Conservation (phyloP, 1,140 invertebrate species). For the Drosophila hydei region DNA sequence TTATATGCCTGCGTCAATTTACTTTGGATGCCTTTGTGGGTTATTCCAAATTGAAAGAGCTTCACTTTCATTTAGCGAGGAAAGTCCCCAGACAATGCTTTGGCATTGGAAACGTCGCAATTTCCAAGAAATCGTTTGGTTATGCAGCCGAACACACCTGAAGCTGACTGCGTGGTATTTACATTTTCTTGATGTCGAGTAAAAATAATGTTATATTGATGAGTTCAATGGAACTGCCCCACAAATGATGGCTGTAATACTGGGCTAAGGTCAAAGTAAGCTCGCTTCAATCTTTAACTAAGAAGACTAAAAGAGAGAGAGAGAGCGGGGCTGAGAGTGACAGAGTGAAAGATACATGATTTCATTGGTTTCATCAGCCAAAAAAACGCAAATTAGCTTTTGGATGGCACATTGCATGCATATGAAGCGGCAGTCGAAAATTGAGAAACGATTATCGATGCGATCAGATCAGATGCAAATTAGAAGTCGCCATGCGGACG, state of each 20-base stretch:
- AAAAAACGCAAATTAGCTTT: constrained; percentile 47
- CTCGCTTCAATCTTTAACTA: constrained; percentile 3
- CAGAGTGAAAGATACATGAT: constrained; percentile 28
- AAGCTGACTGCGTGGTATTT: constrained; percentile 12
- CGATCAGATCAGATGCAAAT: constrained; percentile 44
- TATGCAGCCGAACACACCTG: constrained; percentile 29
- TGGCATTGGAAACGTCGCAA: constrained; percentile 2
- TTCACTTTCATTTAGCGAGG: not conserved
- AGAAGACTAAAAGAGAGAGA: constrained; percentile 19
- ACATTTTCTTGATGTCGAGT: constrained; percentile 7
- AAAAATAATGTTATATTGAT: constrained; percentile 48
- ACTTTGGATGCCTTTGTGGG: not conserved
- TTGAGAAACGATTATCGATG: constrained; percentile 55
- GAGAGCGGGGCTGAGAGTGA: not conserved
- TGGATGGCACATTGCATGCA: constrained; percentile 52
- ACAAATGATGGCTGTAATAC: constrained; percentile 19
- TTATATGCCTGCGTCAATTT: not conserved
- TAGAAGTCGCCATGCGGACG: constrained; percentile 7
- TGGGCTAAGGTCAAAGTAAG: constrained; percentile 41
- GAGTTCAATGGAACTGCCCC: constrained; percentile 59
- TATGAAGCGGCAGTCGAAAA: constrained; percentile 52
- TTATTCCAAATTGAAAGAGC: not conserved
- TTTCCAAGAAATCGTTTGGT: constrained; percentile 35
- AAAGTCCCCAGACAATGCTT: not conserved
- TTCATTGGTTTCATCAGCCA: constrained; percentile 67